These are phyloP conservation scores for Cantharis nigra DNA, from an alignment of 2,888 invertebrate genomes.

Conservation along the genomic window DNA sequence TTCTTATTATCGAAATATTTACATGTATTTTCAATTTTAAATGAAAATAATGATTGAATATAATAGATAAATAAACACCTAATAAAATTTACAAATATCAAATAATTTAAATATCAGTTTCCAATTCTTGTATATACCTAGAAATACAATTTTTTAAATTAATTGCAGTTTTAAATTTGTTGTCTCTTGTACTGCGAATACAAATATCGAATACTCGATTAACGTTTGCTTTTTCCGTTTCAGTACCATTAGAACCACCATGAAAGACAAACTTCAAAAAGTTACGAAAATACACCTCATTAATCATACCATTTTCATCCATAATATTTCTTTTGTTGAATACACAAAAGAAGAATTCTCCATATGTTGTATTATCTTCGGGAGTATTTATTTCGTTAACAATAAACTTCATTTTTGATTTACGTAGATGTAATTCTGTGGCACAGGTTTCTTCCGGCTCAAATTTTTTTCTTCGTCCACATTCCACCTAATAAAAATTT, in stretches of 20 bases:
- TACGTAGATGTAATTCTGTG: background rate
- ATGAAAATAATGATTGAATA: background rate
- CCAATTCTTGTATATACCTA: constrained; percentile 3
- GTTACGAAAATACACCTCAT: background rate
- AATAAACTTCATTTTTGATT: constrained; percentile 9
- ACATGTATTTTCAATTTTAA: background rate
- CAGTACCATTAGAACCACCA: background rate
- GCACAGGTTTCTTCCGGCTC: constrained; percentile 10
- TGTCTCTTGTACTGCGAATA: background rate
- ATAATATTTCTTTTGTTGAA: constrained; percentile 7
- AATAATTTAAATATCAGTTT: background rate
- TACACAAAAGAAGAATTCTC: constrained; percentile 4
- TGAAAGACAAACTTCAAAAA: constrained; percentile 4
- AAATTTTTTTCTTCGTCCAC: background rate
- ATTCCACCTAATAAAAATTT: background rate
- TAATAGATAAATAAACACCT: background rate
- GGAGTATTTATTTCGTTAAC: constrained; percentile 9
- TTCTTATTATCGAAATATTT: too few relatives aligned
- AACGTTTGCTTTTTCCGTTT: background rate
- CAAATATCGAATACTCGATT: constrained; percentile 1
- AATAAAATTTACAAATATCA: background rate
- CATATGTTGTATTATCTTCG: constrained; percentile 5
- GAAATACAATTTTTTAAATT: constrained; percentile 10
- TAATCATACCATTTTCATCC: background rate
- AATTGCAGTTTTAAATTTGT: background rate